These are phyloP conservation scores for Microctenopoma lineatum DNA, from an alignment of 2,797 vertebrate species.

Conservation along the genomic window DNA sequence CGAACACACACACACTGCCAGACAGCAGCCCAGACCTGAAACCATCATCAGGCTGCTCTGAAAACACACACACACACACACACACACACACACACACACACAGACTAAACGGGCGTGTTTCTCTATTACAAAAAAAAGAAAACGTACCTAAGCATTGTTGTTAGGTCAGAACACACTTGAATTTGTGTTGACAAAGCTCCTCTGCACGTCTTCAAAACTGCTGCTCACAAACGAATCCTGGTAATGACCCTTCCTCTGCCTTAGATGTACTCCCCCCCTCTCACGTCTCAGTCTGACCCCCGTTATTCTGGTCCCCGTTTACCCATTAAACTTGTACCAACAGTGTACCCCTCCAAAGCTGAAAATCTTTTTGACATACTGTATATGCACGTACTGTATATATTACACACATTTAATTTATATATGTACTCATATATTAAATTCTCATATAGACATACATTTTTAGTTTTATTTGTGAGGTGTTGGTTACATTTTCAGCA, in stretches of 20 bases:
- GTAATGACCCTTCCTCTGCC: constrained; percentile 42
- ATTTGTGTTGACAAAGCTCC: constrained; percentile 53
- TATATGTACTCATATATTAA: constrained; percentile 86
- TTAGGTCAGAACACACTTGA: constrained; percentile 67
- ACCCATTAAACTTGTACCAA: constrained; percentile 55
- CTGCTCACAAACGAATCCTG: constrained; percentile 33
- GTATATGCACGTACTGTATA: constrained; percentile 81
- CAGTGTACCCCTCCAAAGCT: constrained; percentile 56
- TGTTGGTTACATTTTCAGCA: constrained; percentile 78
- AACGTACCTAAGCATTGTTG: constrained; percentile 76
- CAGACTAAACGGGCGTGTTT: constrained; percentile 48
- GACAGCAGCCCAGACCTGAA: constrained; percentile 52
- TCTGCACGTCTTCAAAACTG: constrained; percentile 51
- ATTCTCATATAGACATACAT: constrained; percentile 83
- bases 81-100: constrained; percentile 35
- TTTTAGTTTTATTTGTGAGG: constrained; percentile 75
- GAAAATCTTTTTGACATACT: constrained; percentile 69
- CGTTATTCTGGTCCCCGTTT: constrained; percentile 44
- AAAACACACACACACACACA: constrained; percentile 46
- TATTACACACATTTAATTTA: constrained; percentile 87
- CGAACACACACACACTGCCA: constrained; percentile 35
- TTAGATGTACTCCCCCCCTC: constrained; percentile 7
- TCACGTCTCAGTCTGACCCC: constrained; percentile 17
- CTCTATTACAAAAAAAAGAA: constrained; percentile 12
- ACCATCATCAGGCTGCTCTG: constrained; percentile 74